Conservation (phyloP, 2,113 vertebrate species). For the Ascaphus truei region DNA sequence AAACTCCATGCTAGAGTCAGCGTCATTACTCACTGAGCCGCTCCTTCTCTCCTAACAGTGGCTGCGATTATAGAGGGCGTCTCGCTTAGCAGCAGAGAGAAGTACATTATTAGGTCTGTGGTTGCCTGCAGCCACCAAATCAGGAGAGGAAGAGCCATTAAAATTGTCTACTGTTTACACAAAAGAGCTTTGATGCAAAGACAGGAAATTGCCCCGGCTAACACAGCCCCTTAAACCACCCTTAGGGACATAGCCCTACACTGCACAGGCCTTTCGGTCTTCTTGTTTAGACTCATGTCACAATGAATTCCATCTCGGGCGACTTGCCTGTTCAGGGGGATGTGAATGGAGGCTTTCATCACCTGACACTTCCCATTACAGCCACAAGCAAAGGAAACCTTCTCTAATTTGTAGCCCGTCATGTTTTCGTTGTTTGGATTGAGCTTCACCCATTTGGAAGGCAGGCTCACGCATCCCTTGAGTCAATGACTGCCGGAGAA, state of each 20-base stretch:
- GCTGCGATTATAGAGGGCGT: neutral
- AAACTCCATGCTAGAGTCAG: too few species aligned
- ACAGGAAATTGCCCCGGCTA: constrained; percentile 40
- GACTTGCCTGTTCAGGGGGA: constrained; percentile 56
- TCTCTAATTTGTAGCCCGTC: neutral
- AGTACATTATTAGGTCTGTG: neutral
- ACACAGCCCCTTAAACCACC: constrained; percentile 45
- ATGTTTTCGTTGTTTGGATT: too few species aligned
- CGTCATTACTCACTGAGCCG: too few species aligned
- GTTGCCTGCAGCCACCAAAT: neutral
- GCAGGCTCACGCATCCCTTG: too few species aligned
- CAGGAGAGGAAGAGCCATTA: neutral
- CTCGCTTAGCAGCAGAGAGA: neutral
- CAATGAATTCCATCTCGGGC: constrained; percentile 55
- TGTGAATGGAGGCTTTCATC: constrained; percentile 68
- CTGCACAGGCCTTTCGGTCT: constrained; percentile 45
- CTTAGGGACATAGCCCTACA: constrained; percentile 29
- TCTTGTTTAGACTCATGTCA: constrained; percentile 63
- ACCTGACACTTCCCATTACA: constrained; percentile 65
- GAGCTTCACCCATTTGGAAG: too few species aligned
- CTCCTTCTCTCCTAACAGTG: too few species aligned
- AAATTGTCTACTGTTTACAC: constrained; percentile 27
- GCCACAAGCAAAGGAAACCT: neutral
- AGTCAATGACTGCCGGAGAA: too few species aligned
- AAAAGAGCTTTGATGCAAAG: constrained; percentile 15